Evolutionary conservation across 2,113 vertebrate genomes (phyloP).

Genomic region (rabbit (Oryctolagus cuniculus)): mOryCun1.1 NC_091432.1:7141501-7142000

Average conservation of each 20-base stretch:
- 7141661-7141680: neutral
- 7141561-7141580: neutral
- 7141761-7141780: neutral
- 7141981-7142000: neutral
- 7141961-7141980: neutral
- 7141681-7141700: neutral
- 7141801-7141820: neutral
- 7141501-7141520: neutral
- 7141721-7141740: neutral
- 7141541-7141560: neutral
- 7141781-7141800: neutral
- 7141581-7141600: rapidly evolving
- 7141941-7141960: neutral
- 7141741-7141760: neutral
- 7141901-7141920: neutral
- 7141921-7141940: neutral
- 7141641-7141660: neutral
- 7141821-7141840: neutral
- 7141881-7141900: neutral
- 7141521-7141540: neutral
- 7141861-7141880: neutral
- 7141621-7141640: neutral
- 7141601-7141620: neutral
- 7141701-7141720: neutral
- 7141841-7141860: neutral